Evolutionary conservation across 2,797 vertebrate genomes (phyloP), one percentile per base, ranked within the genome.

Genomic region (Cuculus canorus): DNA sequence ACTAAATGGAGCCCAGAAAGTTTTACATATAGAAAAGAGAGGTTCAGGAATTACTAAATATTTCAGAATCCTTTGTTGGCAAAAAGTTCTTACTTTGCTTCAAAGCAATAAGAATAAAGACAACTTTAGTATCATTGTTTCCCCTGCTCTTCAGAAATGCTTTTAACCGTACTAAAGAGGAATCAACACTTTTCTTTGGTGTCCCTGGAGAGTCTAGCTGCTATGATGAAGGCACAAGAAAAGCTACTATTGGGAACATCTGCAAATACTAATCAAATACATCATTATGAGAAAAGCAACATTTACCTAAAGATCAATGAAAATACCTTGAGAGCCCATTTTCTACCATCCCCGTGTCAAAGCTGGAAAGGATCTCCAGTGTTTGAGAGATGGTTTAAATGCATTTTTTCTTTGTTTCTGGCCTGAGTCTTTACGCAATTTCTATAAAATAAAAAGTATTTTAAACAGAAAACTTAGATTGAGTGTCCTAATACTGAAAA

Each of bases 361-460:
- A 84, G 35, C 19, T 68, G 43, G 56, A 77, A 76, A 88, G 27
- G 28, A 24, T 60, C 30, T 90, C 53, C 30, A n/a, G 28, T 56
- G 39, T 66, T 35, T 88, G 47, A 76, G 25, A 82, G 21, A 32
- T 28, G 12, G n/a, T 79, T 88, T 90, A 57, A 82, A 41, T 27
- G 9, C 33, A 57, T 95, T 95, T 95, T 12, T 86, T 78, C 52
- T 83, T 93, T 57, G 17, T 83, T 96, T 90, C 85, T 91, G 39
- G 37, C 54, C 37, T 86, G 27, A 21, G 21, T n/a, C n/a, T 60
- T 59, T 13, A 45, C 77, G 35, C 4, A 3, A 28, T 88, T 92
- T 79, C 77, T 64, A 23, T 63, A 81, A 87, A 69, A 73, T 18
- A 61, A 81, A 68, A 82, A 19, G 2, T 24, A 72, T 72, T 92